Conservation (phyloP, 2,113 vertebrate species). For the Epinephelus lanceolatus region DNA sequence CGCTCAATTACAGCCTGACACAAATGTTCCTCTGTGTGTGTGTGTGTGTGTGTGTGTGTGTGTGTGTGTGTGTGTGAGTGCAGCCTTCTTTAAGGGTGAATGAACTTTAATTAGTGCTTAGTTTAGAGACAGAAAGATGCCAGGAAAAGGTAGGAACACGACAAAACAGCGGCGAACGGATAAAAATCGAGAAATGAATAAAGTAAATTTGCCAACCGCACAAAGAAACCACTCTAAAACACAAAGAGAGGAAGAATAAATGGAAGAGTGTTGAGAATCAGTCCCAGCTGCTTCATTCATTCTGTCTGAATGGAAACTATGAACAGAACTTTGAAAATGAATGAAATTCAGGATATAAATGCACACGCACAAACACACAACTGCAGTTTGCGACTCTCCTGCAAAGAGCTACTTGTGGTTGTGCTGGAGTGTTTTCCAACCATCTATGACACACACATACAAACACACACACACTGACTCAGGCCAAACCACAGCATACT, state of each 20-base stretch:
- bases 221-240: background rate
- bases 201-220: background rate
- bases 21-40: slow-evolving; percentile 29
- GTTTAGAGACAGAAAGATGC: slow-evolving; percentile 35
- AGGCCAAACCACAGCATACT: slow-evolving; percentile 56
- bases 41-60: slow-evolving; percentile 25
- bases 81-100: slow-evolving; percentile 28
- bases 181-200: background rate
- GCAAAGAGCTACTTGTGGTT: slow-evolving; percentile 61
- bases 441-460: slow-evolving; percentile 28
- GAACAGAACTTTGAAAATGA: slow-evolving; percentile 65
- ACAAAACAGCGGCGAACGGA: background rate
- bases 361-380: slow-evolving; percentile 19
- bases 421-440: slow-evolving; percentile 52
- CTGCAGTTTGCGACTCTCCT: slow-evolving; percentile 30
- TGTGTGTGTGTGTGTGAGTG: slow-evolving; percentile 26
- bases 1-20: slow-evolving; percentile 67
- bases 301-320: slow-evolving; percentile 47
- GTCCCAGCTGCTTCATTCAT: slow-evolving; percentile 63
- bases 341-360: slow-evolving; percentile 52
- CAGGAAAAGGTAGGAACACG: background rate
- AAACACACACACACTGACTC: slow-evolving; percentile 29
- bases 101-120: slow-evolving; percentile 49
- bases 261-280: slow-evolving; percentile 15
- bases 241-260: background rate